phyloP scores from a whole-genome alignment of 2,113 vertebrate genomes.

The Brachyhypopomus gauderio region DNA sequence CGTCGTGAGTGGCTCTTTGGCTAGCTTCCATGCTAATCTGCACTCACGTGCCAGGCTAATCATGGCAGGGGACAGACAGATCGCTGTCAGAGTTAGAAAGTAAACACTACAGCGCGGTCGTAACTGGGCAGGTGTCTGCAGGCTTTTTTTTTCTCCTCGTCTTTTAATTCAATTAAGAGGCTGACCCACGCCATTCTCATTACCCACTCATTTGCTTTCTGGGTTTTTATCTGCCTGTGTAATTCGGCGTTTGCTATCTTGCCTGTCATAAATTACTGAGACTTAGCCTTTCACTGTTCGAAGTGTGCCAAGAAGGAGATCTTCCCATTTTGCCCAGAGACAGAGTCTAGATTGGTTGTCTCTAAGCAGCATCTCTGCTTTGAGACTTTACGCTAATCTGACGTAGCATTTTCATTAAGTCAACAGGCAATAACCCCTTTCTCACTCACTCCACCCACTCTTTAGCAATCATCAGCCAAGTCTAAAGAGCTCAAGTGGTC shows the following conservation, averaged over 20 bases:
- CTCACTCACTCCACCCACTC: slow-evolving; percentile 18
- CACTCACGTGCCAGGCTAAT: slow-evolving; percentile 89
- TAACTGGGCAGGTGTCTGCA: slow-evolving; percentile 91
- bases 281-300: slow-evolving; percentile 66
- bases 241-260: slow-evolving; percentile 79
- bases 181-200: slow-evolving; percentile 86
- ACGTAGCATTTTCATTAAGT: slow-evolving; percentile 52
- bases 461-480: slow-evolving; percentile 19
- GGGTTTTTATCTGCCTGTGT: slow-evolving; percentile 78
- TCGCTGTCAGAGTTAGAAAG: slow-evolving; percentile 83
- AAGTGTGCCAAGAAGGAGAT: slow-evolving; percentile 71
- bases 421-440: slow-evolving; percentile 36
- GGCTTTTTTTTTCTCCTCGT: slow-evolving; percentile 66
- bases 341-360: slow-evolving; percentile 62
- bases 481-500: background rate
- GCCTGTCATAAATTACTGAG: slow-evolving; percentile 76
- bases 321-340: slow-evolving; percentile 79
- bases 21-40: slow-evolving; percentile 83
- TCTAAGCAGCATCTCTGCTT: slow-evolving; percentile 55
- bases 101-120: slow-evolving; percentile 87
- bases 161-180: slow-evolving; percentile 99
- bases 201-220: slow-evolving; percentile 88
- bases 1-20: slow-evolving; percentile 78
- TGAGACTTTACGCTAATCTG: slow-evolving; percentile 46
- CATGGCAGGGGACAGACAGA: slow-evolving; percentile 86